A percentile compares a stretch with the other conserved stretches of the same genome.
Evolutionary conservation across 2,888 invertebrate species (phyloP).

Genomic region (Rhamphomyia laevipes): DNA sequence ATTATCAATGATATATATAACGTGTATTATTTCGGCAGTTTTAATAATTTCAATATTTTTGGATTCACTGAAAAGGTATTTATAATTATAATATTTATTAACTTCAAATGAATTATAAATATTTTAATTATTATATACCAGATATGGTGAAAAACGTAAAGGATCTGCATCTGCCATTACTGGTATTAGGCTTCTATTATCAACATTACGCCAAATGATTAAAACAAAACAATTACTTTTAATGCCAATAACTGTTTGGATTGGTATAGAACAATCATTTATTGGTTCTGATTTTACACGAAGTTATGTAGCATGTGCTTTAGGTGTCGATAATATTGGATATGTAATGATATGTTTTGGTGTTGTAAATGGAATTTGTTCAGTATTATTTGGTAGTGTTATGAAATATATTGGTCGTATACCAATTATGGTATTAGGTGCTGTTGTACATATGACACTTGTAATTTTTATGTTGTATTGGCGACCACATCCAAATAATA

Average conservation of each 20-base stretch:
- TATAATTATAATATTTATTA: neutral
- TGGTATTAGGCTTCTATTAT: slow-evolving; percentile 67
- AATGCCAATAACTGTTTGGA: slow-evolving; percentile 91
- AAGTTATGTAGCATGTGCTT: slow-evolving; percentile 73
- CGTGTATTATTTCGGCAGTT: slow-evolving; percentile 75
- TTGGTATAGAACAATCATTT: slow-evolving; percentile 96
- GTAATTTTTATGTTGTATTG: slow-evolving; percentile 73
- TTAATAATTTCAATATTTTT: slow-evolving; percentile 76
- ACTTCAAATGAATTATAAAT: neutral
- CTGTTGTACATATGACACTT: slow-evolving; percentile 53
- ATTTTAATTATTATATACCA: slow-evolving; percentile 28
- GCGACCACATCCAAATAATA: slow-evolving; percentile 71
- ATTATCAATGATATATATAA: slow-evolving; percentile 78
- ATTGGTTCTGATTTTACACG: slow-evolving; percentile 80
- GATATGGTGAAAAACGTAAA: slow-evolving; percentile 78
- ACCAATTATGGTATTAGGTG: slow-evolving; percentile 56
- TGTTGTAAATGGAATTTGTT: slow-evolving; percentile 83
- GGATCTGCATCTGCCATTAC: slow-evolving; percentile 59
- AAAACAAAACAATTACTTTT: slow-evolving; percentile 86
- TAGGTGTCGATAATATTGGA: slow-evolving; percentile 86
- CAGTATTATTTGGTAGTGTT: slow-evolving; percentile 78
- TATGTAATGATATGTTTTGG: slow-evolving; percentile 98
- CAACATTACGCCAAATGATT: slow-evolving; percentile 81
- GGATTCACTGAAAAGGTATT: slow-evolving; percentile 75
- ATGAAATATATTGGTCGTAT: slow-evolving; percentile 87